Percentiles rank a stretch among this genome's conserved stretches.
Conservation (phyloP, 1,140 invertebrate genomes). For the Micrasema minimum region DNA sequence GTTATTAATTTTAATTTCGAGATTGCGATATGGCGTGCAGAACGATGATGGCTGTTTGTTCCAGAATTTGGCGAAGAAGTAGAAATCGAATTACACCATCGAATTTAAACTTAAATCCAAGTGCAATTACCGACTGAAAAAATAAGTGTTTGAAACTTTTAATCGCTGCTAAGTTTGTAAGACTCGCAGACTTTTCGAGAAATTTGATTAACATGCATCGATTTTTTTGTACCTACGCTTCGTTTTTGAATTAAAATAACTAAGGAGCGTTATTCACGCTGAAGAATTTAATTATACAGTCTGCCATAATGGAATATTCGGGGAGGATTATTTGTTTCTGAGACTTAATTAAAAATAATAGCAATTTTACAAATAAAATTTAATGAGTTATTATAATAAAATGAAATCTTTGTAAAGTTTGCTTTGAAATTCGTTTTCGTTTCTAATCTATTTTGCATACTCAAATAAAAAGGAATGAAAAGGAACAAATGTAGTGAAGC, state of each 20-base stretch:
- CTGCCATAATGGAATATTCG: neutral
- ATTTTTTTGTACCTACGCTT: conserved; percentile 35
- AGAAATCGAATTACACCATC: conserved; percentile 54
- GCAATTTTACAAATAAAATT: no score
- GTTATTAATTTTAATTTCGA: conserved; percentile 53
- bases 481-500: no score
- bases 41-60: conserved; percentile 46
- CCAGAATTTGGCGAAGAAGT: conserved; percentile 50
- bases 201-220: conserved; percentile 52
- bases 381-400: no score
- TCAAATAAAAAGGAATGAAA: no score
- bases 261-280: conserved; percentile 12
- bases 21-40: conserved; percentile 53
- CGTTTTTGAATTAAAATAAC: conserved; percentile 30
- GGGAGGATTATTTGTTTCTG: neutral
- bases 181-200: conserved; percentile 50
- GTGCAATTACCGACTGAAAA: conserved; percentile 53
- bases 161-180: conserved; percentile 51
- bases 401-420: no score
- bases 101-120: conserved; percentile 53
- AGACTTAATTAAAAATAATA: conserved; percentile 5
- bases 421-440: no score
- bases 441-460: no score
- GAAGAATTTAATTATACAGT: conserved; percentile 18
- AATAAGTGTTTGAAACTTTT: conserved; percentile 54